Conservation (phyloP, 2,888 invertebrate species). For the Tethea ocularis region DNA sequence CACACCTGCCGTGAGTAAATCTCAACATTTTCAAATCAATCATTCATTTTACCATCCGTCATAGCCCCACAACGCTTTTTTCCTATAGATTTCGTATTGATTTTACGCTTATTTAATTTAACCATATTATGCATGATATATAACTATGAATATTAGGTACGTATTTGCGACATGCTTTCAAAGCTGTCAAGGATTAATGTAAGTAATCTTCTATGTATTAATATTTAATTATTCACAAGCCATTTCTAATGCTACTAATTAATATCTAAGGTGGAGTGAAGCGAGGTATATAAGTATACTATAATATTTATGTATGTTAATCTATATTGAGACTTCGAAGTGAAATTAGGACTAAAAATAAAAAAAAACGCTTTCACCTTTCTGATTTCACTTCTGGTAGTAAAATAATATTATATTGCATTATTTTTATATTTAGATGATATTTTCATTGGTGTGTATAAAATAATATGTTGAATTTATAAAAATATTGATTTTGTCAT, state of each 20-base stretch:
- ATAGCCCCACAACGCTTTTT: constrained; percentile 63
- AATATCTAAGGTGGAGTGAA: neutral
- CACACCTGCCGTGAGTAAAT: constrained; percentile 69
- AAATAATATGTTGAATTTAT: neutral
- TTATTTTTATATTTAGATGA: neutral
- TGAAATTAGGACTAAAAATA: neutral
- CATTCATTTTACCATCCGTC: constrained; percentile 40
- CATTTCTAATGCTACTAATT: constrained; percentile 4
- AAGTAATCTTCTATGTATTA: constrained; percentile 4
- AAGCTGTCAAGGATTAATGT: constrained; percentile 17
- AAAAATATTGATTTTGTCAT: neutral
- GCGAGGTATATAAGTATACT: neutral
- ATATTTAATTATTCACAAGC: constrained; percentile 5
- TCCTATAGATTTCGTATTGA: constrained; percentile 68
- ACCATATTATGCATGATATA: constrained; percentile 51
- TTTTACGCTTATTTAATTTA: constrained; percentile 68
- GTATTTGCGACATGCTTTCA: constrained; percentile 17
- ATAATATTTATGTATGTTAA: neutral
- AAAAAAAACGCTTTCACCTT: neutral
- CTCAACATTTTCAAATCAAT: constrained; percentile 29
- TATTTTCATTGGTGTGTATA: neutral
- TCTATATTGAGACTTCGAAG: neutral
- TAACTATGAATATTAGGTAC: constrained; percentile 17
- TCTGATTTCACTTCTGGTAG: neutral
- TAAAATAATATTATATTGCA: neutral